Evolutionary conservation across 2,113 vertebrate species (phyloP).

Genomic region (Heteronetta atricapilla): DNA sequence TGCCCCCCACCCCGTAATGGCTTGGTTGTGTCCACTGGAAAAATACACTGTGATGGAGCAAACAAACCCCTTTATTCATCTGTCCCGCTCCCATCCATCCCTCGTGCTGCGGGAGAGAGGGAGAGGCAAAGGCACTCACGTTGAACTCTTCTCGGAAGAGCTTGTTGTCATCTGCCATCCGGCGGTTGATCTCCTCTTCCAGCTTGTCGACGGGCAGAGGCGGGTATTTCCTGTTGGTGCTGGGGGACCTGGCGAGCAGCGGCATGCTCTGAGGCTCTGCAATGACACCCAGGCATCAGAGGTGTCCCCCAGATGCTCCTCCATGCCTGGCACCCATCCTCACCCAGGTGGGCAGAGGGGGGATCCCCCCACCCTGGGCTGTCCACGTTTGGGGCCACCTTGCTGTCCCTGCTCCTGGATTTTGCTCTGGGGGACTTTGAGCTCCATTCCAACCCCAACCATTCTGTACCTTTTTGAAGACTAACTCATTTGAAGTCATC

Average conservation of each 20-base stretch:
- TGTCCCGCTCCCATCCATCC: neutral
- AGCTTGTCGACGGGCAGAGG: constrained; percentile 94
- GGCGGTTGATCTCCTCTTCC: constrained; percentile 97
- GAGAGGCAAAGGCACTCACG: constrained; percentile 74
- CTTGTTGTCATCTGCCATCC: constrained; percentile 98
- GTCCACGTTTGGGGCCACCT: accelerated
- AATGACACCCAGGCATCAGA: neutral
- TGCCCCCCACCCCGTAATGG: no score
- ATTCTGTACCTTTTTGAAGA: neutral
- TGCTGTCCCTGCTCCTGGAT: accelerated
- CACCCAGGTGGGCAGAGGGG: accelerated
- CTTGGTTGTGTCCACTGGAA: neutral
- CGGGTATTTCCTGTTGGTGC: constrained; percentile 98
- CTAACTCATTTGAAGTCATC: neutral
- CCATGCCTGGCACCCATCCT: accelerated
- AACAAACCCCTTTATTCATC: neutral
- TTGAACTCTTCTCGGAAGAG: constrained; percentile 98
- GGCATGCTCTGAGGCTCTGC: constrained; percentile 96
- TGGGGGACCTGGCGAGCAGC: constrained; percentile 94
- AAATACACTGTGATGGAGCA: neutral
- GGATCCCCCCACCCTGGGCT: accelerated
- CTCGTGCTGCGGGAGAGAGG: neutral
- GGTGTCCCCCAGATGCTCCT: neutral
- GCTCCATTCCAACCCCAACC: neutral
- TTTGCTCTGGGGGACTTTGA: neutral